phyloP scores from a whole-genome alignment of 2,797 vertebrate genomes.

The Tympanoctomys barrerae region DNA sequence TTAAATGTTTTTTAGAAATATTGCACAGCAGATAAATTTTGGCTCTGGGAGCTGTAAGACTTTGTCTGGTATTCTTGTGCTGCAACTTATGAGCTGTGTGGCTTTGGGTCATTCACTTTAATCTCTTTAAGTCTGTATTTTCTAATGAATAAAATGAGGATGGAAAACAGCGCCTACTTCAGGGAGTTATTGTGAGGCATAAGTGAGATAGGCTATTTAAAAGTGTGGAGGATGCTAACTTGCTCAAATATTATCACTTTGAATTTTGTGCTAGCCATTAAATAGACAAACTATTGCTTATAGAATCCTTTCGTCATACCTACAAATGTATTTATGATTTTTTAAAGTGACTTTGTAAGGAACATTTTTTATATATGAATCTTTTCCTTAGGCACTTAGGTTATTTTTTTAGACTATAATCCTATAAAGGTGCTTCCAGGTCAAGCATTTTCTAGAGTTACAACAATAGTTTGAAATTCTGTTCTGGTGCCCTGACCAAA shows the following conservation, averaged over 20 bases:
- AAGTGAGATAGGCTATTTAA: neutral
- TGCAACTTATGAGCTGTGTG: slow-evolving; percentile 2
- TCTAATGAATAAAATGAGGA: slow-evolving; percentile 44
- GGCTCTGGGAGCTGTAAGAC: slow-evolving; percentile 10
- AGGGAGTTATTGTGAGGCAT: neutral
- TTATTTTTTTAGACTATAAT: slow-evolving; percentile 55
- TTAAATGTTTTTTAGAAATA: neutral
- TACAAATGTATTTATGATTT: slow-evolving; percentile 42
- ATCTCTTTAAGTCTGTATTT: slow-evolving; percentile 23
- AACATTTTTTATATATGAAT: neutral
- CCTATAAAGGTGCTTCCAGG: neutral
- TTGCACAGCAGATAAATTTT: neutral
- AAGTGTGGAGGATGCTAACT: neutral
- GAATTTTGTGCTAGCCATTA: neutral
- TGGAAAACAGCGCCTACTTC: neutral
- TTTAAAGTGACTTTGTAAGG: neutral
- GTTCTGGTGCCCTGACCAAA: slow-evolving; percentile 46
- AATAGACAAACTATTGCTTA: neutral
- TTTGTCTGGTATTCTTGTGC: neutral
- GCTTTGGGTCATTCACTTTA: slow-evolving; percentile 1
- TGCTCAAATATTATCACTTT: neutral
- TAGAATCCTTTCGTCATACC: neutral
- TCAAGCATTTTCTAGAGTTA: slow-evolving; percentile 49
- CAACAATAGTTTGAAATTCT: slow-evolving; percentile 73
- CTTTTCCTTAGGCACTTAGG: slow-evolving; percentile 19